Evolutionary conservation across 2,113 vertebrate species (phyloP).

Genomic region (Mugil cephalus): DNA sequence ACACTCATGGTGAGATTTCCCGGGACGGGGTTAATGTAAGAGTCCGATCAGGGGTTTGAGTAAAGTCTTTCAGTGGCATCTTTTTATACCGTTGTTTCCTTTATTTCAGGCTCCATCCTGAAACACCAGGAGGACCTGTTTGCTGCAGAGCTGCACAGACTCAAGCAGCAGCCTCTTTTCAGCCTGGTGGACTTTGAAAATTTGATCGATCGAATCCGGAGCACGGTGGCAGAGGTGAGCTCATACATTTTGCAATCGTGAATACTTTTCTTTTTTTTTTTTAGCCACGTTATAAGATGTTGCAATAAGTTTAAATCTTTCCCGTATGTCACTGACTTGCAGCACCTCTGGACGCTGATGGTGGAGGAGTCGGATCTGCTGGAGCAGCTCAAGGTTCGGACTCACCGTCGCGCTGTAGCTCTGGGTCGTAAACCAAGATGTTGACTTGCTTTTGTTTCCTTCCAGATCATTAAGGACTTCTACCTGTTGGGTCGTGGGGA

Average conservation of each 20-base stretch:
- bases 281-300: too few relatives aligned
- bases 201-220: constrained; percentile 93
- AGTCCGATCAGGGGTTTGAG: too few relatives aligned
- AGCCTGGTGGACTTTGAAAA: constrained; percentile 96
- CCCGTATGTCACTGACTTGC: neutral
- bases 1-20: too few relatives aligned
- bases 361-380: constrained; percentile 96
- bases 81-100: neutral
- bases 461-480: constrained; percentile 97
- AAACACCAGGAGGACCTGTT: constrained; percentile 97
- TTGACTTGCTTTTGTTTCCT: neutral
- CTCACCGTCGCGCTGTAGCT: neutral
- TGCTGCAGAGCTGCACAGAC: constrained; percentile 92
- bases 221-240: constrained; percentile 95
- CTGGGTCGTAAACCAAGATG: neutral
- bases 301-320: too few relatives aligned
- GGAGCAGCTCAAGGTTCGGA: constrained; percentile 94
- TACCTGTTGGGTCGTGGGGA: constrained; percentile 97
- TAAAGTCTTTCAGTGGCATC: neutral
- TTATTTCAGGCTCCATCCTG: constrained; percentile 90
- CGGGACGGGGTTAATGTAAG: too few relatives aligned
- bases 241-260: too few relatives aligned
- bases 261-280: too few relatives aligned
- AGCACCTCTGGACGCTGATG: constrained; percentile 99
- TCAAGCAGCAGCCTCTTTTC: constrained; percentile 95